phyloP scores from a whole-genome alignment of 2,797 vertebrate genomes.

The Furcifer pardalis region DNA sequence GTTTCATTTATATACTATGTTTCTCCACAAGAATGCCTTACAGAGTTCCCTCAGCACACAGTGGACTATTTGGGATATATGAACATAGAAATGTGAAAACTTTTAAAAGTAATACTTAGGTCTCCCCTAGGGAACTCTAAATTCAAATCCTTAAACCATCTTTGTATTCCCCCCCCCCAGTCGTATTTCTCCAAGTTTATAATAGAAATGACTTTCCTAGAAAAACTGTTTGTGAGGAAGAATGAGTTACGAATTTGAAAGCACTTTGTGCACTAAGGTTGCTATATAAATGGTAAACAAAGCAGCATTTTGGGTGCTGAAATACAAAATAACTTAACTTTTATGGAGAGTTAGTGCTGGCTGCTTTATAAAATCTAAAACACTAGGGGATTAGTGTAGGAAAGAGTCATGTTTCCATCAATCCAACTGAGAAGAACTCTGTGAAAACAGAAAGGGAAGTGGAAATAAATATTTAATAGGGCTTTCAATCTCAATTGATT shows the following conservation, averaged over 20 bases:
- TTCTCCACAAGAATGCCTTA: neutral
- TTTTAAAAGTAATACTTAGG: neutral
- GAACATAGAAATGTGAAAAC: neutral
- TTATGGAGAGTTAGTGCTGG: neutral
- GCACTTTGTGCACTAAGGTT: constrained; percentile 1
- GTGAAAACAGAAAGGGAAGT: constrained; percentile 3
- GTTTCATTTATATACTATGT: neutral
- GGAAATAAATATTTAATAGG: constrained; percentile 22
- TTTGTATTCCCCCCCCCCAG: neutral
- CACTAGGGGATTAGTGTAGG: neutral
- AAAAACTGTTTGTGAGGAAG: constrained; percentile 1
- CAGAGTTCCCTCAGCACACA: neutral
- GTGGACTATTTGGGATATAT: neutral
- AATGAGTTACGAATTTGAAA: constrained; percentile 24
- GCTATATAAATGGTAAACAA: neutral
- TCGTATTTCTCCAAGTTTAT: constrained; percentile 3
- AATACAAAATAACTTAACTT: neutral
- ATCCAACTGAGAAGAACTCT: constrained; percentile 11
- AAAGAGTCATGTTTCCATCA: constrained; percentile 35
- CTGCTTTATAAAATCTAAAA: constrained; percentile 12
- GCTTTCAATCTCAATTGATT: constrained; percentile 30
- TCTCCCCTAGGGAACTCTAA: neutral
- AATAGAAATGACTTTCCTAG: constrained; percentile 1
- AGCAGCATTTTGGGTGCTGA: neutral
- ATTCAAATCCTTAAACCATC: neutral